Evolutionary conservation across 1,140 invertebrate genomes (phyloP), one percentile per base, ranked within the genome.

Genomic region (Calycopis cecrops): DNA sequence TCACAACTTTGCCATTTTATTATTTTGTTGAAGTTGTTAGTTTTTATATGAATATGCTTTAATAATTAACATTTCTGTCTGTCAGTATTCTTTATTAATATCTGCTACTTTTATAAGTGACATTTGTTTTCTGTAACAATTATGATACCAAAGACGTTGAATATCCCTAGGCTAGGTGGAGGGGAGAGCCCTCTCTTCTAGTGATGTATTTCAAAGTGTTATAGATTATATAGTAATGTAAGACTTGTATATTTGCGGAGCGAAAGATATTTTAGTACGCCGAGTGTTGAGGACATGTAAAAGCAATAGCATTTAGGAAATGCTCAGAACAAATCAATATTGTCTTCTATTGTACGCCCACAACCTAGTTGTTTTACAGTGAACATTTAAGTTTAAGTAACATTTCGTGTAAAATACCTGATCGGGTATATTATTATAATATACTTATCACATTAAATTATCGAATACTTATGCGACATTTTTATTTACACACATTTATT

Each of bases 71-170:
- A 63, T 72, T 81, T 71, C 62, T 75, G 73, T 76, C 55, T 68
- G 79, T 80, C 82, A 85, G 82, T 85, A 83, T 85, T 85, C 64
- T 74, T 60, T 73, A 64, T 66, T 54, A 66, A 71, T 65, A 69
- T 69, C 67, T 64, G 68, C 67, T 64, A 65, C 59, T 79, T 28
- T 28, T 70, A 59, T 56, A 59, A 61, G 71, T 76, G 68, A 71
- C 67, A 68, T 75, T 79, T 58, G 70, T 76, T 60, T 79, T 79
- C 69, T 77, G 61, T 76, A 76, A 79, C 71, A 82, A 79, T 53
- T 42, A 53, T 81, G 67, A 87, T 87, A 87, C 83, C 83, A 87
- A 87, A 87, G 83, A 87, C 74, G 68, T 83, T 77, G 79, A 87
- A 83, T 79, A 81, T 83, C 79, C 76, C 71, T 76, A 72, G 71